Evolutionary conservation across 92 coral and sea anemone genomes (phyloP).

Genomic region (Chrysogorgia sp.): DNA sequence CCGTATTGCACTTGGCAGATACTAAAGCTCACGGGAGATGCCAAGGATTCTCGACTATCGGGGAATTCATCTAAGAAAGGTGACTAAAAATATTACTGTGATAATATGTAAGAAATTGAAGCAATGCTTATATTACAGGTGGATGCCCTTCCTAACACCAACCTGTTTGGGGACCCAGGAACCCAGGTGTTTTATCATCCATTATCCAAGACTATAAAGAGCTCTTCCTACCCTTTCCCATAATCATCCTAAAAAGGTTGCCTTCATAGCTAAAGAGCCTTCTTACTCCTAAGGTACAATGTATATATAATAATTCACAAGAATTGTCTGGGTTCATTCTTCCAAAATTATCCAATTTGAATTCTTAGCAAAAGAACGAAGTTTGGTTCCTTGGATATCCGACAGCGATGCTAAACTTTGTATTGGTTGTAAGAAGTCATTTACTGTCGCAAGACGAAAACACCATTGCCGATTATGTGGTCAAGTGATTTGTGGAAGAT

Average conservation of each 20-base stretch:
- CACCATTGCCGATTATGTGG: slow-evolving; percentile 98
- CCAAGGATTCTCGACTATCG: slow-evolving; percentile 64
- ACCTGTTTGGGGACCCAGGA: no score
- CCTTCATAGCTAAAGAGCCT: no score
- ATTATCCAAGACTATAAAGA: no score
- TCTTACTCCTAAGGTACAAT: no score
- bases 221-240: no score
- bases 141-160: no score
- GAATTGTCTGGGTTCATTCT: no score
- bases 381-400: slow-evolving; percentile 98
- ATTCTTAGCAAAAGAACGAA: slow-evolving; percentile 80
- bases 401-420: slow-evolving; percentile 94
- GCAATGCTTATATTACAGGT: no score
- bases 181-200: no score
- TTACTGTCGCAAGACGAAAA: slow-evolving; percentile 84
- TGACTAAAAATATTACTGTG: slow-evolving; percentile 24
- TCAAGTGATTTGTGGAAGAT: slow-evolving; percentile 91
- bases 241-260: no score
- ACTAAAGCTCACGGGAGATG: slow-evolving; percentile 75
- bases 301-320: no score
- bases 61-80: slow-evolving; percentile 76
- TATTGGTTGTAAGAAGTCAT: slow-evolving; percentile 82
- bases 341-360: neutral
- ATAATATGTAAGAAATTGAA: neutral
- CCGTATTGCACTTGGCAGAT: slow-evolving; percentile 63